Evolutionary conservation across 2,888 invertebrate genomes (phyloP).

Genomic region (Chymomyza fuscimana): DNA sequence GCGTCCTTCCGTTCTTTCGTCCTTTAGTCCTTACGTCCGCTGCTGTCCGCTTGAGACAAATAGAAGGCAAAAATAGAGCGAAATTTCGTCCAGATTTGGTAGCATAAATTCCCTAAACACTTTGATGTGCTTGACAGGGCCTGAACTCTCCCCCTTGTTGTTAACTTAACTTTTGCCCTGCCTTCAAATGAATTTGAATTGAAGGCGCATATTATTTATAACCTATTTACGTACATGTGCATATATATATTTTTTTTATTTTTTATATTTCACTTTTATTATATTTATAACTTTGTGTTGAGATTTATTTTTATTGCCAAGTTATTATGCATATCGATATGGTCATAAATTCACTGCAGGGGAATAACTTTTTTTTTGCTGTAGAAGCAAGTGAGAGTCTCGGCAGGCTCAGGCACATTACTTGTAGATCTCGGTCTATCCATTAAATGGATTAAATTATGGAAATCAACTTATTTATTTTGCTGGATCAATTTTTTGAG

Average conservation of each 20-base stretch:
- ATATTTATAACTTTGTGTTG: constrained; percentile 68
- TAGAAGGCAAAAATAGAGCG: neutral
- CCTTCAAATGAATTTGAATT: constrained; percentile 65
- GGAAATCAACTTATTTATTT: neutral
- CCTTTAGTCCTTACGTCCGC: neutral
- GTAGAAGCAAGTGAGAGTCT: constrained; percentile 22
- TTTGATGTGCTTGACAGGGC: neutral
- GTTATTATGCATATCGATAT: constrained; percentile 75
- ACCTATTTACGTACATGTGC: constrained; percentile 65
- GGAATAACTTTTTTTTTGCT: constrained; percentile 3
- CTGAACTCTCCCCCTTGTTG: neutral
- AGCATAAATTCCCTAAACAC: constrained; percentile 35
- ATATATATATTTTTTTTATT: neutral
- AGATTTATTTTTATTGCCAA: constrained; percentile 75
- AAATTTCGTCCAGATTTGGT: neutral
- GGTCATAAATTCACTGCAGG: constrained; percentile 60
- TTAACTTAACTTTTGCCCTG: constrained; percentile 17
- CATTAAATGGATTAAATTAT: neutral
- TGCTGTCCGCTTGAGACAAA: constrained; percentile 9
- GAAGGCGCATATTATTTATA: constrained; percentile 62
- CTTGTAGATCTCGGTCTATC: neutral
- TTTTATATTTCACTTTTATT: constrained; percentile 39
- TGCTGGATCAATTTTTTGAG: neutral
- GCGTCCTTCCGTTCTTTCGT: neutral
- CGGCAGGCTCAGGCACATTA: neutral